A percentile compares a stretch with the other conserved stretches of the same genome.
These are phyloP conservation scores for Aurelia aurita DNA, from an alignment of 30 jellyfish, hydroid and myxozoan genomes.

Conservation along the genomic window DNA sequence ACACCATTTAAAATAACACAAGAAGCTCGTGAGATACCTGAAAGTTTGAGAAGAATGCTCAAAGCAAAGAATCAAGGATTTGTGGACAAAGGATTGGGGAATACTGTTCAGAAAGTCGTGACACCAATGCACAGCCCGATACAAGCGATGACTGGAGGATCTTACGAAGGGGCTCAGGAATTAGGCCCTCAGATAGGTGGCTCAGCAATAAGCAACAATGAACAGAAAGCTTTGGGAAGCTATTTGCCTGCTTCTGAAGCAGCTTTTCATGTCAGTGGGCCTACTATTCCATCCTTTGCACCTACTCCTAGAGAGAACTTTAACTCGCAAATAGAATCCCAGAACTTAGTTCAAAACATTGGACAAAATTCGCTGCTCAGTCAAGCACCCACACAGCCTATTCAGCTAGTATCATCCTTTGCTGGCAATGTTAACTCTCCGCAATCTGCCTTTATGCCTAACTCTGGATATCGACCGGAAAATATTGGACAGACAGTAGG, in stretches of 20 bases:
- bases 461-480: no score
- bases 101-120: not conserved
- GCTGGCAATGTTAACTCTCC: no score
- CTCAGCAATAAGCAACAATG: not conserved
- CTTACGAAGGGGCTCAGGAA: not conserved
- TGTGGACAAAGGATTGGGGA: not conserved
- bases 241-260: not conserved
- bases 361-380: not conserved
- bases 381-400: not conserved
- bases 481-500: not conserved
- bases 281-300: not conserved
- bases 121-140: not conserved
- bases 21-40: slow-evolving; percentile 39
- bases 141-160: not conserved
- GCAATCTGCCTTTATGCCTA: no score
- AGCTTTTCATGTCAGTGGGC: not conserved
- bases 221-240: not conserved
- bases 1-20: slow-evolving; percentile 40
- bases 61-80: not conserved
- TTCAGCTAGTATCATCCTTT: not conserved
- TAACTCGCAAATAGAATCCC: not conserved
- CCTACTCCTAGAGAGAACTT: not conserved
- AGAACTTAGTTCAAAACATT: not conserved
- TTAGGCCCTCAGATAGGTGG: not conserved
- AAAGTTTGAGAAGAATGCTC: slow-evolving; percentile 30